These are phyloP conservation scores for Furcifer pardalis DNA, from an alignment of 2,797 vertebrate genomes.

Conservation along the genomic window DNA sequence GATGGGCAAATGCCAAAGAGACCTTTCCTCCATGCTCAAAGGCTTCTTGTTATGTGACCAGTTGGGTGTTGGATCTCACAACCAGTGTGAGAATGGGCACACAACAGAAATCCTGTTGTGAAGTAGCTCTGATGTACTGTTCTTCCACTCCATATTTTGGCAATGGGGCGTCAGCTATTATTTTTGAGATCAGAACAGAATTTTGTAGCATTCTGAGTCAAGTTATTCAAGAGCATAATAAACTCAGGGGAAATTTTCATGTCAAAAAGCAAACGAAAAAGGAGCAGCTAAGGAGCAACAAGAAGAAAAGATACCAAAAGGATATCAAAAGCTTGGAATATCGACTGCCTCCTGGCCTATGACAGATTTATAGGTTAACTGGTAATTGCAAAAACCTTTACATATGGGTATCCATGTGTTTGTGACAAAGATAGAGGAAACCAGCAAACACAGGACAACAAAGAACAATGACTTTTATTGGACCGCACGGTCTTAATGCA, in stretches of 20 bases:
- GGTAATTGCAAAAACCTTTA: constrained; percentile 39
- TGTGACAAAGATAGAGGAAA: background rate
- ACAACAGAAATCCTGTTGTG: no score
- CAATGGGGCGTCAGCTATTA: background rate
- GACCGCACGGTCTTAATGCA: no score
- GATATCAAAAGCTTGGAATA: constrained; percentile 19
- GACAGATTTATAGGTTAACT: constrained; percentile 34
- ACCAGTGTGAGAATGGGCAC: no score
- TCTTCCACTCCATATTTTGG: no score
- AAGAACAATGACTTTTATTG: background rate
- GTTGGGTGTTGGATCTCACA: no score
- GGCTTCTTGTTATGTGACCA: background rate
- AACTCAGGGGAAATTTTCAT: background rate
- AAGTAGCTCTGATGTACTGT: no score
- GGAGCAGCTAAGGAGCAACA: constrained; percentile 29
- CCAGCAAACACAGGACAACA: background rate
- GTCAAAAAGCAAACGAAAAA: constrained; percentile 19
- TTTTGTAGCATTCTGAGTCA: background rate
- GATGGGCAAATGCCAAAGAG: no score
- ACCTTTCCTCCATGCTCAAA: no score
- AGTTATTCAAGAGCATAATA: background rate
- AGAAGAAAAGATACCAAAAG: constrained; percentile 28
- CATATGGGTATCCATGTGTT: constrained; percentile 14
- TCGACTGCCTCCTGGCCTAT: constrained; percentile 26
- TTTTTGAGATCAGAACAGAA: background rate